These are phyloP conservation scores for Chalcosyrphus nemorum DNA, from an alignment of 2,888 invertebrate genomes.

Conservation along the genomic window DNA sequence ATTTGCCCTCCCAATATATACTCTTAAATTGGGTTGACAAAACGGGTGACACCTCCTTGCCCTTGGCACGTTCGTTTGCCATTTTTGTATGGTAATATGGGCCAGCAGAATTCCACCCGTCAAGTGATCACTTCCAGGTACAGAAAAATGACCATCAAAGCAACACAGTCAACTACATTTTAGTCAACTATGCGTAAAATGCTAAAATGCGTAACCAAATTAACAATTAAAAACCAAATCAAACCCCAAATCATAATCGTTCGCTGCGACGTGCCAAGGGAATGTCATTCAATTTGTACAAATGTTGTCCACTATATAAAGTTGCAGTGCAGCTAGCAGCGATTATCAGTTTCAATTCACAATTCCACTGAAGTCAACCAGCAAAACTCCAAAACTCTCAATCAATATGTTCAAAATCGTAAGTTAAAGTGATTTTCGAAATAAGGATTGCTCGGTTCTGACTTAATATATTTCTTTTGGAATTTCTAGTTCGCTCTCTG, in stretches of 20 bases:
- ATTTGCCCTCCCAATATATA: background rate
- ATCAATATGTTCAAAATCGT: conserved; percentile 64
- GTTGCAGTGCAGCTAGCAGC: background rate
- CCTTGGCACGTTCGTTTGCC: conserved; percentile 23
- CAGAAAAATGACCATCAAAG: too few relatives aligned
- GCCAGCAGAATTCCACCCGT: too few relatives aligned
- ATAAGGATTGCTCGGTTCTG: background rate
- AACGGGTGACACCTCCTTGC: background rate
- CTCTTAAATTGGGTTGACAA: background rate
- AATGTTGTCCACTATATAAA: conserved; percentile 37
- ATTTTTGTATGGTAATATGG: too few relatives aligned
- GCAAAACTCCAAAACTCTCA: too few relatives aligned
- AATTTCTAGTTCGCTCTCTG: conserved; percentile 48
- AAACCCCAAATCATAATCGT: too few relatives aligned
- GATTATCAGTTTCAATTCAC: conserved; percentile 23
- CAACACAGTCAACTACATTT: too few relatives aligned
- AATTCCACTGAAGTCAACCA: conserved; percentile 6
- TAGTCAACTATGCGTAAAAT: too few relatives aligned
- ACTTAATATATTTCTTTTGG: background rate
- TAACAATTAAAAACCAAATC: too few relatives aligned
- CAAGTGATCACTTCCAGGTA: too few relatives aligned
- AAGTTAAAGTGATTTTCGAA: too few relatives aligned
- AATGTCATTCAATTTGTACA: background rate
- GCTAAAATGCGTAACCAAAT: too few relatives aligned
- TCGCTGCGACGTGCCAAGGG: conserved; percentile 19